Conservation (phyloP, 2,888 invertebrate genomes). For the Melanostoma mellinum region DNA sequence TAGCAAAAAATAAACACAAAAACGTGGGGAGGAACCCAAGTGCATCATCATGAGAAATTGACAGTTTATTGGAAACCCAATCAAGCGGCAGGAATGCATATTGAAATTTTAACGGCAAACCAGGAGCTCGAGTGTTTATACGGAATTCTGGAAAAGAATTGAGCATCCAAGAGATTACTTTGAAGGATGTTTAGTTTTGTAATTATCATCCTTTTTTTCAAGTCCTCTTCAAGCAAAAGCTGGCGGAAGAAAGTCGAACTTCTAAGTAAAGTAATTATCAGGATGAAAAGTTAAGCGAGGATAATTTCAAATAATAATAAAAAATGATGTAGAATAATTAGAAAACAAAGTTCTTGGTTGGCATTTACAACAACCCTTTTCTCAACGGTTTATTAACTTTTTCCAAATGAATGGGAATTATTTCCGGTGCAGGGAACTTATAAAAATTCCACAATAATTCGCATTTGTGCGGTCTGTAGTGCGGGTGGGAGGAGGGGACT, state of each 20-base stretch:
- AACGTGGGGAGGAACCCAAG: slow-evolving; percentile 34
- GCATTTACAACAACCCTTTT: slow-evolving; percentile 64
- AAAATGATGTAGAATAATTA: slow-evolving; percentile 60
- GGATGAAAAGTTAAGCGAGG: slow-evolving; percentile 20
- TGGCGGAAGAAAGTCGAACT: slow-evolving; percentile 50
- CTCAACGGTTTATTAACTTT: slow-evolving; percentile 37
- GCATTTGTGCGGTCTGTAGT: not conserved
- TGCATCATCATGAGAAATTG: slow-evolving; percentile 69
- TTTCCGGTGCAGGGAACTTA: slow-evolving; percentile 71
- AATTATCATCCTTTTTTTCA: slow-evolving; percentile 39
- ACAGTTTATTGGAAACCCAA: slow-evolving; percentile 69
- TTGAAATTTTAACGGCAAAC: slow-evolving; percentile 45
- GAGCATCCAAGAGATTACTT: slow-evolving; percentile 44
- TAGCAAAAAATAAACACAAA: slow-evolving; percentile 22
- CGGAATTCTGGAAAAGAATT: slow-evolving; percentile 32
- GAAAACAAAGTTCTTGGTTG: slow-evolving; percentile 63
- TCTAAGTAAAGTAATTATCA: slow-evolving; percentile 55
- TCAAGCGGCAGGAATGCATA: slow-evolving; percentile 63
- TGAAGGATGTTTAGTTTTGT: slow-evolving; percentile 45
- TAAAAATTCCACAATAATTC: slow-evolving; percentile 65
- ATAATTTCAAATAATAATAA: slow-evolving; percentile 18
- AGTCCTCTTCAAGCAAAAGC: slow-evolving; percentile 13
- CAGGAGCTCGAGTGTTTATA: not conserved
- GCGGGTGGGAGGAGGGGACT: not conserved
- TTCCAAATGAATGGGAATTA: slow-evolving; percentile 71